A percentile compares a stretch with the other conserved stretches of the same genome.
These are phyloP conservation scores for Fragum whitleyi DNA, from an alignment of 2,888 invertebrate species.

Conservation along the genomic window DNA sequence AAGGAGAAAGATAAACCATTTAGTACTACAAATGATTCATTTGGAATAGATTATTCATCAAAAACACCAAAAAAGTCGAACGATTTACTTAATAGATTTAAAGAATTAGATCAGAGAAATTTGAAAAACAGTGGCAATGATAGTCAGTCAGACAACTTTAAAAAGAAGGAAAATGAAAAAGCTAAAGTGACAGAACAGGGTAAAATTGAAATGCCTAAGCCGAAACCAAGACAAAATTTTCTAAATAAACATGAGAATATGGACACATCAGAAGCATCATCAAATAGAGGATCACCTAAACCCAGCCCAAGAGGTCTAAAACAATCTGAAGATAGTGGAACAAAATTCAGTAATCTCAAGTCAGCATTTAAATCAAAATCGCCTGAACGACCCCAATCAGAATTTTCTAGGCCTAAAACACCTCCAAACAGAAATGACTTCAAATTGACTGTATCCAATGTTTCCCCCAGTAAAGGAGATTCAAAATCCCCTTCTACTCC, in stretches of 20 bases:
- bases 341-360: conserved; percentile 43
- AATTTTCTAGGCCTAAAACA: conserved; percentile 49
- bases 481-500: conserved; percentile 59
- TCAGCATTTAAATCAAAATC: conserved; percentile 43
- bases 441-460: conserved; percentile 14
- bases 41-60: conserved; percentile 7
- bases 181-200: background rate
- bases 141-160: conserved; percentile 4
- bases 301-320: conserved; percentile 52
- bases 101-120: conserved; percentile 61
- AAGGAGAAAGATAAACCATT: conserved; percentile 1
- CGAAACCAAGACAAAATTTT: conserved; percentile 62
- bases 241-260: conserved; percentile 62
- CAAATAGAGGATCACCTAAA: conserved; percentile 42
- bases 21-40: background rate
- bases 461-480: background rate
- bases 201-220: conserved; percentile 39
- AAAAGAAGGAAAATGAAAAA: conserved; percentile 13
- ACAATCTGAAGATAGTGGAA: conserved; percentile 9
- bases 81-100: conserved; percentile 56
- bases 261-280: conserved; percentile 58
- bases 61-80: conserved; percentile 29
- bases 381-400: conserved; percentile 32
- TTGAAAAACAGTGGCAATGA: conserved; percentile 26
- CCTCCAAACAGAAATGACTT: conserved; percentile 52